Conservation (phyloP, 2,888 invertebrate genomes). For the Digitonthophagus gazella region DNA sequence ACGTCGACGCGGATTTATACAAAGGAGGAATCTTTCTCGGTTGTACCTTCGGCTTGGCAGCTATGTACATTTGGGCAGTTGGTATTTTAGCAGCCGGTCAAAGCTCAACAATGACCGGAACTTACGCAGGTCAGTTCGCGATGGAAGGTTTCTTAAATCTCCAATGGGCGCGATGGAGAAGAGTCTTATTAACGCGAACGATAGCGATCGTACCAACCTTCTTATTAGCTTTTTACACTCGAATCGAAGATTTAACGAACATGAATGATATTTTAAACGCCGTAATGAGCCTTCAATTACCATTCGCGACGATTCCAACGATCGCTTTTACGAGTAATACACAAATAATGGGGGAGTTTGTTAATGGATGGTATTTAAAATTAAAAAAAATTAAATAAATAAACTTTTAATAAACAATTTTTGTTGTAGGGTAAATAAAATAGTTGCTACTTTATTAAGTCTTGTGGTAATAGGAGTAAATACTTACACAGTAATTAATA, state of each 20-base stretch:
- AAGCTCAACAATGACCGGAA: conserved; percentile 80
- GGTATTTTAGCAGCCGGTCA: conserved; percentile 82
- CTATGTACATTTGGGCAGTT: conserved; percentile 83
- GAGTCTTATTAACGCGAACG: conserved; percentile 78
- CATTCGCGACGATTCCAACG: conserved; percentile 83
- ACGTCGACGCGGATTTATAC: conserved; percentile 67
- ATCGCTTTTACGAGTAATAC: conserved; percentile 80
- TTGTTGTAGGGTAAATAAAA: conserved; percentile 64
- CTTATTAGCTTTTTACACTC: conserved; percentile 65
- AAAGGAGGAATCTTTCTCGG: conserved; percentile 74
- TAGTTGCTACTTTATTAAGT: conserved; percentile 65
- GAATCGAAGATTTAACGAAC: conserved; percentile 67
- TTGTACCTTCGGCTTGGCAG: conserved; percentile 71
- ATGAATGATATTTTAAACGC: conserved; percentile 88
- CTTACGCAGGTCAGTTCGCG: conserved; percentile 84
- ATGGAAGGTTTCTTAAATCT: conserved; percentile 88
- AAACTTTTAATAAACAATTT: conserved; percentile 19
- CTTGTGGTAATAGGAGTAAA: conserved; percentile 75
- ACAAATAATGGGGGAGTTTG: conserved; percentile 81
- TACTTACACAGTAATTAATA: conserved; percentile 70
- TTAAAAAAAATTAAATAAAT: conserved; percentile 30
- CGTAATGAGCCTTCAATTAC: conserved; percentile 82
- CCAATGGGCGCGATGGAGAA: conserved; percentile 83
- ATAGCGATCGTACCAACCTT: conserved; percentile 79
- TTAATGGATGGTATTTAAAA: conserved; percentile 76